These are phyloP conservation scores for Grallaria varia DNA, from an alignment of 2,113 vertebrate species.

Conservation along the genomic window DNA sequence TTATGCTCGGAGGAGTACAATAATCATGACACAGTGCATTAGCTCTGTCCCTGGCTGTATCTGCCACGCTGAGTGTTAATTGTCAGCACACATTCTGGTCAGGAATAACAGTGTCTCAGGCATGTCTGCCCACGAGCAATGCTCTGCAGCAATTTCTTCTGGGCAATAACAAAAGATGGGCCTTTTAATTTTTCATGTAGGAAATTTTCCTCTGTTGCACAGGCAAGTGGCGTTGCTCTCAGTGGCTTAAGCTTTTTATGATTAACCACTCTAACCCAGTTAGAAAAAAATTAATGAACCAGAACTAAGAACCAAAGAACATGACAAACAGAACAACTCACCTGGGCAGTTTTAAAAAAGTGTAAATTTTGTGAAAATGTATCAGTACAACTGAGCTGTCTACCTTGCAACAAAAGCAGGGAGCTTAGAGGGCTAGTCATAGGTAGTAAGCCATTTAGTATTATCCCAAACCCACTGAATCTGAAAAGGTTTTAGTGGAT, in stretches of 20 bases:
- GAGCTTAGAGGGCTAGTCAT: not conserved
- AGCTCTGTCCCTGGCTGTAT: conserved; percentile 16
- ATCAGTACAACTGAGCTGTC: not conserved
- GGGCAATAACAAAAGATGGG: not conserved
- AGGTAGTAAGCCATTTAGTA: not conserved
- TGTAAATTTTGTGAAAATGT: not conserved
- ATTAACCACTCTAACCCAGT: conserved; percentile 11
- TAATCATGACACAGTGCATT: conserved; percentile 26
- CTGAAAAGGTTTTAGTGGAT: not conserved
- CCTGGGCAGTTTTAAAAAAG: not conserved
- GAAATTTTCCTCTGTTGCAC: not conserved
- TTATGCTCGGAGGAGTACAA: conserved; percentile 36
- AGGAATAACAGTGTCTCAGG: not conserved
- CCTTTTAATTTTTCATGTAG: not conserved
- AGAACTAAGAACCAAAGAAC: not conserved
- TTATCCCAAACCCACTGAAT: not conserved
- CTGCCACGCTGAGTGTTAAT: conserved; percentile 15
- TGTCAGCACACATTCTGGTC: not conserved
- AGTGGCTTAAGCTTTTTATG: not conserved
- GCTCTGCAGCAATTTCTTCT: not conserved
- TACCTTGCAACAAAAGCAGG: not conserved
- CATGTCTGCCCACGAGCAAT: not conserved
- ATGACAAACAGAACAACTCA: not conserved
- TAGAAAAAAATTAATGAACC: not conserved
- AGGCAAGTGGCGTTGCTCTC: not conserved